Evolutionary conservation across 2,797 vertebrate genomes (phyloP).

Genomic region (Syngnathus acus): DNA sequence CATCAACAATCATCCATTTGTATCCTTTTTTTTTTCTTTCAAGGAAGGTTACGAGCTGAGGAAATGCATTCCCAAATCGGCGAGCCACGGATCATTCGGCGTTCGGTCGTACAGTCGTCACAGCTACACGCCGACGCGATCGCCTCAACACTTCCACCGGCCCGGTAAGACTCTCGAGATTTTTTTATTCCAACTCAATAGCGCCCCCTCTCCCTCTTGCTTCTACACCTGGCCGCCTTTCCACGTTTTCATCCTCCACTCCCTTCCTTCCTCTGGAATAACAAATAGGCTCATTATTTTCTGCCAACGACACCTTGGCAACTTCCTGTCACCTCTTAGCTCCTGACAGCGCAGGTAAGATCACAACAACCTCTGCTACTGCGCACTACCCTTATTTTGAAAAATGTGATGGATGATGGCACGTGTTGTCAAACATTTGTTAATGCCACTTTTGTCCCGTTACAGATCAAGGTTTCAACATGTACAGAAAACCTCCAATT

Average conservation of each 20-base stretch:
- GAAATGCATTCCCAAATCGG: conserved; percentile 79
- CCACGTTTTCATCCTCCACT: conserved; percentile 4
- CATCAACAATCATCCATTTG: too few relatives aligned
- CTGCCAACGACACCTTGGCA: conserved; percentile 73
- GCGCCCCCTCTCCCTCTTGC: conserved; percentile 28
- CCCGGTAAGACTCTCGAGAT: conserved; percentile 71
- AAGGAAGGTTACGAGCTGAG: conserved; percentile 71
- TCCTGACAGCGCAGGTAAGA: conserved; percentile 82
- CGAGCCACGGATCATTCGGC: conserved; percentile 81
- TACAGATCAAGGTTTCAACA: conserved; percentile 88
- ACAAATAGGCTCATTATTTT: conserved; percentile 71
- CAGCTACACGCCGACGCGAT: conserved; percentile 82
- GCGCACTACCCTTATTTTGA: too few relatives aligned
- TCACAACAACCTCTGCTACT: conserved; percentile 8
- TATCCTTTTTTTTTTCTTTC: conserved; percentile 6
- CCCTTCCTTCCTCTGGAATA: conserved; percentile 57
- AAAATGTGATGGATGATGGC: too few relatives aligned
- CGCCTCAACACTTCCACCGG: conserved; percentile 94
- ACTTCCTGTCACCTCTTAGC: conserved; percentile 79
- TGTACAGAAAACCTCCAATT: conserved; percentile 92
- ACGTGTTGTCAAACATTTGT: too few relatives aligned
- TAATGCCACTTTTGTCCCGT: conserved; percentile 11
- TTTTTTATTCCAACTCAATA: background rate
- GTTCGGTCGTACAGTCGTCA: conserved; percentile 78
- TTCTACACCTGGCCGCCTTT: conserved; percentile 6